Base-by-base conservation (phyloP, 2,888 invertebrate species). In the Lasius fuliginosus region DNA sequence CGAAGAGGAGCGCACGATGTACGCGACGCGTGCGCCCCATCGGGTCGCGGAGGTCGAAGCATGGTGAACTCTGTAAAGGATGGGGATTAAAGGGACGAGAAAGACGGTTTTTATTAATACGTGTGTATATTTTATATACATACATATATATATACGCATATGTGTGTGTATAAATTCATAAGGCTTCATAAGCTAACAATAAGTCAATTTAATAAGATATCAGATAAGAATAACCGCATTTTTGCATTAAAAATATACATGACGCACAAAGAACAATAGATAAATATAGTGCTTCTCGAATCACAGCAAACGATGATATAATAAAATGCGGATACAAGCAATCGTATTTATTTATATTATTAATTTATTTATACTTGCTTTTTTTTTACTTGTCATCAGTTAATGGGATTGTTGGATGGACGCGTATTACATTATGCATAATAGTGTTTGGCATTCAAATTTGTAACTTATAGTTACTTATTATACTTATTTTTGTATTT, bases 1-100 rank as follows among this genome's bases (percentile, higher is more conserved):
- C 83, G 84, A 83, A 82, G 83, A 81, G 65, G 83, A 87, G 86
- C 85, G 77, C 68, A 86, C 85, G 86, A 86, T 86, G 81, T 64
- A 56, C 27, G 77, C 62, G 79, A 82, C 84, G 84, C 82, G 82
- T 76, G 77, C 65, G 73, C 53, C 67, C 65, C 60, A 30, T 53
- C 49, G 53, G 56, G 49, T 67, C 42, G 58, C 60, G 11, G 40
- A 18, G 81, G 75, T 58, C 82, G 77, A 86, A 82, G 82, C 77
- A 67, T 71, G 77, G 68, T 82, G 82, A 86, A 86, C 77, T 74
- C 68, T 53, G 67, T 75, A 68, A 86, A 73, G 73, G 74, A 82
- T 71, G 36, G n/a, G 12, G 68, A 30, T 15, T 23, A 40, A 56
- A 46, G 42, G 33, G 42, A 76, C 1, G 33, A 36, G n/a, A 36